Percentiles rank a stretch among this genome's conserved stretches.
phyloP scores from a whole-genome alignment of 2,888 invertebrate species.

The Drosophila falleni region DNA sequence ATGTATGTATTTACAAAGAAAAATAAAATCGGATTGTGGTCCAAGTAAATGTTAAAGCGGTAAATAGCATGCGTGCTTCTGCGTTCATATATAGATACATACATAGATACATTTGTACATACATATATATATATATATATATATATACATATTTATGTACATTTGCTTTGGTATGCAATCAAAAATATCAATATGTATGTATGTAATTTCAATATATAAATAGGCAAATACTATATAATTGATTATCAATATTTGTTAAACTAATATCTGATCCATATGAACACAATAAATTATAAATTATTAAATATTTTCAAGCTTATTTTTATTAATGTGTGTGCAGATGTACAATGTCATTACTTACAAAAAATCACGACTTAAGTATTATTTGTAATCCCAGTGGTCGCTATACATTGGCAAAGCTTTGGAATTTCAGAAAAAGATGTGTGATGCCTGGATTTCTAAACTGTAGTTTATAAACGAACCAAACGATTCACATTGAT shows the following conservation, averaged over 20 bases:
- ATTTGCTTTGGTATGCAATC: background rate
- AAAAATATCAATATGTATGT: background rate
- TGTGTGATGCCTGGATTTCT: background rate
- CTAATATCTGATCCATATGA: too few species aligned
- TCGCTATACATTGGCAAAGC: slow-evolving; percentile 4
- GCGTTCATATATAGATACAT: background rate
- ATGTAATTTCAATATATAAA: background rate
- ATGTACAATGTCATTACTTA: slow-evolving; percentile 2
- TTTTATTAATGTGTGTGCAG: background rate
- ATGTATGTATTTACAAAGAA: background rate
- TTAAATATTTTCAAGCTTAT: background rate
- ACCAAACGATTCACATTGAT: slow-evolving; percentile 28
- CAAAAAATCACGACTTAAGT: slow-evolving; percentile 31
- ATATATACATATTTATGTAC: background rate
- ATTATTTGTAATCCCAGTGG: background rate
- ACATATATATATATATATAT: background rate
- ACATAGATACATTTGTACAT: background rate
- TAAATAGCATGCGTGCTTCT: slow-evolving; percentile 3
- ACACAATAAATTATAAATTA: background rate
- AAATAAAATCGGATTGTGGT: background rate
- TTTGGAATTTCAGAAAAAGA: background rate
- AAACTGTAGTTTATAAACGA: slow-evolving; percentile 17
- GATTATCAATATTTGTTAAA: background rate
- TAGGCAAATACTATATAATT: background rate
- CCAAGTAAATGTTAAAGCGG: background rate